A percentile compares a stretch with the other conserved stretches of the same genome.
These are phyloP conservation scores for Rachycentron canadum DNA, from an alignment of 2,797 vertebrate genomes.

Conservation along the genomic window DNA sequence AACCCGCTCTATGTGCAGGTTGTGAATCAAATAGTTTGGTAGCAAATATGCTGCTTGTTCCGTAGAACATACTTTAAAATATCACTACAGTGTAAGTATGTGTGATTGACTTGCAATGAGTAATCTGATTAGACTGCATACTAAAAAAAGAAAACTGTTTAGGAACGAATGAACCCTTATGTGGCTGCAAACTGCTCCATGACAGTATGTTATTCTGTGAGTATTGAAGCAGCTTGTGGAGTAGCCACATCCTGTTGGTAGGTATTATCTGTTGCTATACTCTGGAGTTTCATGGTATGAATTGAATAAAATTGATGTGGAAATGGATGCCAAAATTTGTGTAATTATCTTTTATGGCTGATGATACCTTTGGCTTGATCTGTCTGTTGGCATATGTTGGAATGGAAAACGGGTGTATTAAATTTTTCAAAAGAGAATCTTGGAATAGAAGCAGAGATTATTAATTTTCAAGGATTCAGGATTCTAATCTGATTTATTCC, in stretches of 20 bases:
- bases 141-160: background rate
- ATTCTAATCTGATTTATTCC: no score
- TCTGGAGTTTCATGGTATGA: slow-evolving; percentile 30
- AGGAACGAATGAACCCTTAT: slow-evolving; percentile 6
- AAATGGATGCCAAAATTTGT: background rate
- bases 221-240: slow-evolving; percentile 51
- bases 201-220: slow-evolving; percentile 31
- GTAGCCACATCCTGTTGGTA: slow-evolving; percentile 17
- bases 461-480: background rate
- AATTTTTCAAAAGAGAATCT: no score
- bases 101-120: slow-evolving; percentile 8
- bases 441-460: background rate
- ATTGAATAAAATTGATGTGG: no score
- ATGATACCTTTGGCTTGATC: no score
- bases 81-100: background rate
- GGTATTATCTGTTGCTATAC: slow-evolving; percentile 25
- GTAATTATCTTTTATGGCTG: background rate
- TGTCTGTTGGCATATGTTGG: no score
- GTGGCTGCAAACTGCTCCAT: background rate
- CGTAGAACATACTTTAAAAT: slow-evolving; percentile 26
- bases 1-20: background rate
- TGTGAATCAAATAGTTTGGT: slow-evolving; percentile 29
- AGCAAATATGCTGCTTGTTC: slow-evolving; percentile 6
- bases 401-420: no score
- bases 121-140: background rate